Base-by-base conservation (phyloP, 2,888 invertebrate species). In the Spodoptera exigua region DNA sequence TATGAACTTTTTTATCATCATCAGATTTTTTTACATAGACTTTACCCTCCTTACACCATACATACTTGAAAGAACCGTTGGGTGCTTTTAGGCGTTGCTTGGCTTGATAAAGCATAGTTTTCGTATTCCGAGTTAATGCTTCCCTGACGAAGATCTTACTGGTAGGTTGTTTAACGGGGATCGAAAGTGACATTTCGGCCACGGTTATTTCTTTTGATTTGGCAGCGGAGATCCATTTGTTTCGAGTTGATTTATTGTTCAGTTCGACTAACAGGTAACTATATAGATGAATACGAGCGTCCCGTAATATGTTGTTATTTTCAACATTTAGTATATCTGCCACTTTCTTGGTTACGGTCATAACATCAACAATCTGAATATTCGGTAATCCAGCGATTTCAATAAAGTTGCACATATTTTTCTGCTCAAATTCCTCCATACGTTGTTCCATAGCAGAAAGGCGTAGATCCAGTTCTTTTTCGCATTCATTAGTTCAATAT, bases 221-320 rank as follows among this genome's bases (percentile, higher is more conserved):
- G 9, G 70, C 57, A 16, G 68, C 64, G 10, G 55, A 61, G 14
- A 76, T 60, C 76, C 78, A 78, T 44, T 71, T 37, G 2, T 54
- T 43, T 1, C 53, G 71, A 2, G 55, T 55, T 2, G 32, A 9
- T 21, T 66, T 70, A 0, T 70, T 51, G 21, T 73, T 73, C 54
- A 77, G 18, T 11, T 73, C 70, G 0, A 79, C 59, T 0, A 75
- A 44, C 5, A 78, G 68, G 3, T 54, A 44, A 4, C 71, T 68
- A 0, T n/a, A n/a, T n/a, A n/a, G 74, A 71, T 36, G 72, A 70
- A 7, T 73, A 67, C 32, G 70, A 72, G 0, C 40, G 46, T 4
- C 65, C 72, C 1, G 61, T 57, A 10, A 74, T 17, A 0, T 62
- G 66, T 1, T 44, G 43, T 1, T 61, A 1, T 37, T 12, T 5